These are phyloP conservation scores for Trichacis sp. DNA, from an alignment of 2,888 invertebrate genomes.

Conservation along the genomic window DNA sequence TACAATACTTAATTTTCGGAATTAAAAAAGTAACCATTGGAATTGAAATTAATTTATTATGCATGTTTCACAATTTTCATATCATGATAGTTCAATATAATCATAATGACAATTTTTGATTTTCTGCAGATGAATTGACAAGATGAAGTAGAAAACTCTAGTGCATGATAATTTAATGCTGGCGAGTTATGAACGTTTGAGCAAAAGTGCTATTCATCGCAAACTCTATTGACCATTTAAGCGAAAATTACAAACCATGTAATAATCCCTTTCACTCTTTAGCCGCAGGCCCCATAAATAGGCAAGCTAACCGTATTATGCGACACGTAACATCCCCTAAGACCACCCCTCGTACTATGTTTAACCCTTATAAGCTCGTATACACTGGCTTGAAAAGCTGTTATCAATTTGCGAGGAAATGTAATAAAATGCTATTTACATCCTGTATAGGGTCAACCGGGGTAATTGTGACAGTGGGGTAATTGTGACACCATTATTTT, in stretches of 20 bases:
- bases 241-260: conserved; percentile 38
- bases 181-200: neutral
- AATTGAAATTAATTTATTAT: too few species aligned
- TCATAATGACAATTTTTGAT: too few species aligned
- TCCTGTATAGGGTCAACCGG: neutral
- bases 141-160: neutral
- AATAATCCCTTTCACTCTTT: conserved; percentile 34
- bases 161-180: neutral
- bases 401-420: conserved; percentile 8
- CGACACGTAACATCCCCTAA: conserved; percentile 44
- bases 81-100: too few species aligned
- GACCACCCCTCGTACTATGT: conserved; percentile 52
- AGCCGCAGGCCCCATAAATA: conserved; percentile 41
- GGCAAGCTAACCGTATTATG: conserved; percentile 43
- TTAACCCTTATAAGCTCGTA: conserved; percentile 39
- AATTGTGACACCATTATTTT: too few species aligned
- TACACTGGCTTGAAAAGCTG: conserved; percentile 6
- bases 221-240: conserved; percentile 33
- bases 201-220: conserved; percentile 14
- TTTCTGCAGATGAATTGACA: too few species aligned
- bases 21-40: too few species aligned
- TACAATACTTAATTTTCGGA: neutral
- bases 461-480: too few species aligned
- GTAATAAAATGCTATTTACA: conserved; percentile 6
- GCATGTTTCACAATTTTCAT: too few species aligned